Base-by-base conservation (phyloP, 2,888 invertebrate genomes). In the Ochlodes sylvanus region DNA sequence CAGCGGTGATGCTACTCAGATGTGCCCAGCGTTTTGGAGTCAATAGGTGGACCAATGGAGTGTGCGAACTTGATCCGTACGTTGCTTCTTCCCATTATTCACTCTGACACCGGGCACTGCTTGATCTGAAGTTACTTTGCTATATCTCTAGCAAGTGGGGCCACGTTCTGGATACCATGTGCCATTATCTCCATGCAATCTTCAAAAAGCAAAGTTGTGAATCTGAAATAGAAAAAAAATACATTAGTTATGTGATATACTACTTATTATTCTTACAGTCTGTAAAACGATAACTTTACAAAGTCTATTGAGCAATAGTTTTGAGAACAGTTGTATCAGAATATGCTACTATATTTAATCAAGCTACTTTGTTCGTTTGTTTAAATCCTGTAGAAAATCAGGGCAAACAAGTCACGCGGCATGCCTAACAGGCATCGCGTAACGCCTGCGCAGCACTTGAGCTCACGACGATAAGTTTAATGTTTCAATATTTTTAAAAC, bases 61-160 rank as follows among this genome's bases (percentile, higher is more conserved):
- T 92, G 90, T 86, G 89, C 83, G 79, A 87, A 88, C 83, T 92
- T 92, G 89, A 92, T 92, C 85, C 93, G 90, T 84, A 86, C 92
- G 90, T 90, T 90, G 76, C 90, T 92, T 87, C 89, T 93, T 91
- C 88, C 93, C 93, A 93, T 93, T 89, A 91, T 93, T 93, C 86
- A 90, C 87, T 85, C 86, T 86, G 81, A 85, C 85, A 79, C 80
- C 76, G 79, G 80, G 77, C 77, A 79, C 82, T 82, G 77, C 78
- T 79, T 27, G 52, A 63, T 64, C 58, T 72, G 69, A 64, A 57
- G 9, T 66, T 70, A 66, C 56, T 55, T 60, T 38, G 27, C 42
- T 60, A 42, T 47, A 15, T 62, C 38, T 61, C 12, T 56, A 68
- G 38, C 68, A 68, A 34, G 47, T 54, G 21, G 38, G 12, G 34